Evolutionary conservation across 2,113 vertebrate genomes (phyloP).

Genomic region (Cyrtonyx montezumae): DNA sequence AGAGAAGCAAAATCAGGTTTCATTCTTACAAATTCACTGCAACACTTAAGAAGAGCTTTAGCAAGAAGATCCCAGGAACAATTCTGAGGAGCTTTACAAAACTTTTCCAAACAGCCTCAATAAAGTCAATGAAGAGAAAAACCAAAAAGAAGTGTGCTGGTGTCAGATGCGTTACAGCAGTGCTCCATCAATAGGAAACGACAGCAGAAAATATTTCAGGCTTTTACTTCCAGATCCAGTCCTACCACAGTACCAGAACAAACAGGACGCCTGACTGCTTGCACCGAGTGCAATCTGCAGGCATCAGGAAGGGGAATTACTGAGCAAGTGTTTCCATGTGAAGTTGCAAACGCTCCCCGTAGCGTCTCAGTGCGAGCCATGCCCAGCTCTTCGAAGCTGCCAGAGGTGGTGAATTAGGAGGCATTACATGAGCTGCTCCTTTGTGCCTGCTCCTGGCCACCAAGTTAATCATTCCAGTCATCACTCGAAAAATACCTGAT

Average conservation of each 20-base stretch:
- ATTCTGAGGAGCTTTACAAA: neutral
- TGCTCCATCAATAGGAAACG: neutral
- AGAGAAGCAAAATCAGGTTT: neutral
- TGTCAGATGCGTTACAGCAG: neutral
- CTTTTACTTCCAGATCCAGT: neutral
- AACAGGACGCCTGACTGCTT: neutral
- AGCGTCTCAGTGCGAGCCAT: neutral
- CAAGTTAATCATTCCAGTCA: neutral
- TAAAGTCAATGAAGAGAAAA: neutral
- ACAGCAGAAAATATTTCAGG: neutral
- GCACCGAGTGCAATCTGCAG: neutral
- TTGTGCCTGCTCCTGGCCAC: neutral
- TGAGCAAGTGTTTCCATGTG: neutral
- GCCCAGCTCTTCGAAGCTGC: neutral
- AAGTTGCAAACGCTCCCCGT: neutral
- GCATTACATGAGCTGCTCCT: neutral
- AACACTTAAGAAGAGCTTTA: neutral
- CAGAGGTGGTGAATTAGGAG: neutral
- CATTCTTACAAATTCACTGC: neutral
- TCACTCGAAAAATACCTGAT: neutral
- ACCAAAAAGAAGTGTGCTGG: neutral
- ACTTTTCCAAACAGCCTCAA: neutral
- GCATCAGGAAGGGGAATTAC: neutral
- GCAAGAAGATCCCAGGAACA: neutral
- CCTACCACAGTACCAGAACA: neutral